Percentiles rank a stretch among this genome's conserved stretches.
Evolutionary conservation across 2,888 invertebrate genomes (phyloP).

Genomic region (Rhagium mordax): DNA sequence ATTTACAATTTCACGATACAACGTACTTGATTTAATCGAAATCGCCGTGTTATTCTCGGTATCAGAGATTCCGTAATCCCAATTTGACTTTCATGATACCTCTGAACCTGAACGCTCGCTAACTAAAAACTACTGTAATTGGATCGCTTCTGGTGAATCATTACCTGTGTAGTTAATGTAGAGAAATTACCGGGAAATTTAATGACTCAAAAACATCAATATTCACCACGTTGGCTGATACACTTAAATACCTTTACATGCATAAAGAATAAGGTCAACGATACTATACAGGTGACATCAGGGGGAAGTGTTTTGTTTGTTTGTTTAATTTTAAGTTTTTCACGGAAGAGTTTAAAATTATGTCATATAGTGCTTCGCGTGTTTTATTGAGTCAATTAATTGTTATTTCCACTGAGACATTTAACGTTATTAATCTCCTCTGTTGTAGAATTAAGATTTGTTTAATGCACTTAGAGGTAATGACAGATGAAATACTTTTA

Average conservation of each 20-base stretch:
- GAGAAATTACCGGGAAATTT: conserved; percentile 43
- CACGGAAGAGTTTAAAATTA: too few relatives aligned
- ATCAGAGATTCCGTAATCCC: conserved; percentile 42
- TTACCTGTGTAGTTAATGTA: conserved; percentile 32
- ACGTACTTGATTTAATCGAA: conserved; percentile 47
- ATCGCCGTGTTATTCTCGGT: conserved; percentile 43
- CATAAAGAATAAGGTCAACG: neutral
- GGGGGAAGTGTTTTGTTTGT: neutral
- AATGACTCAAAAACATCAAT: conserved; percentile 39
- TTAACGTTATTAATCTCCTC: neutral
- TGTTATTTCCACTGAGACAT: too few relatives aligned
- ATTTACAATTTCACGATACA: conserved; percentile 49
- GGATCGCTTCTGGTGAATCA: conserved; percentile 15
- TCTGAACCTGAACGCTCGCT: conserved; percentile 9
- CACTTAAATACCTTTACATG: neutral
- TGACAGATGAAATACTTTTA: conserved; percentile 45
- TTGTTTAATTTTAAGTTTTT: too few relatives aligned
- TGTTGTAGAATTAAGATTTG: conserved; percentile 44
- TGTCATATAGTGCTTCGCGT: too few relatives aligned
- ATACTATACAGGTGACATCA: neutral
- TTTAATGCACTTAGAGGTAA: conserved; percentile 39
- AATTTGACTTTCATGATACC: conserved; percentile 5
- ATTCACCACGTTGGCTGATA: neutral
- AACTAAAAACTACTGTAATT: conserved; percentile 6
- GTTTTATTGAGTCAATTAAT: too few relatives aligned